Conservation (phyloP, 1,140 invertebrate genomes). For the Platyscapa corneri region DNA sequence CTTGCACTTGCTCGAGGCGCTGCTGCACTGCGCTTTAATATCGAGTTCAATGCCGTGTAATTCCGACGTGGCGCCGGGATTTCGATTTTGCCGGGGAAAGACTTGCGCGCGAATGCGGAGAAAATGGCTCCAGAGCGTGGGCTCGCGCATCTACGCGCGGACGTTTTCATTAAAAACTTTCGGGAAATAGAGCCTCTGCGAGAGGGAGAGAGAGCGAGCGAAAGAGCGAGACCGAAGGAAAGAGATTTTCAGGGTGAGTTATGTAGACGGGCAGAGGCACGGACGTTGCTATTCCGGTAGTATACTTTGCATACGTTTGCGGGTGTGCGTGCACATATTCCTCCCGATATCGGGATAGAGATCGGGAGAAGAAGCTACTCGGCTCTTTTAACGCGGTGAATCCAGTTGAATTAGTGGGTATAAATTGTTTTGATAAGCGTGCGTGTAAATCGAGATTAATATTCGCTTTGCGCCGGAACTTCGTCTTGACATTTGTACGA, state of each 20-base stretch:
- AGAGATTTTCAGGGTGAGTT: too few relatives aligned
- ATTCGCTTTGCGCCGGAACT: neutral
- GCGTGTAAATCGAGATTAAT: slow-evolving; percentile 29
- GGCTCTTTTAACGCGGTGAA: neutral
- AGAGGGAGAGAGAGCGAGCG: too few relatives aligned
- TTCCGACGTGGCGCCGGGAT: too few relatives aligned
- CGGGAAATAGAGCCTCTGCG: neutral
- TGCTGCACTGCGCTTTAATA: neutral
- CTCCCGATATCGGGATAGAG: neutral
- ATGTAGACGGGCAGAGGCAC: too few relatives aligned
- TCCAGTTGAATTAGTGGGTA: slow-evolving; percentile 9
- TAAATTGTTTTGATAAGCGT: slow-evolving; percentile 36
- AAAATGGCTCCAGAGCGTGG: too few relatives aligned
- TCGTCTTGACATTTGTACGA: neutral
- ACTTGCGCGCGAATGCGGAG: too few relatives aligned
- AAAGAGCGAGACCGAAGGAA: too few relatives aligned
- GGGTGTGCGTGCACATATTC: neutral
- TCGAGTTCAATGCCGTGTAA: too few relatives aligned
- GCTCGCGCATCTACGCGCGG: neutral
- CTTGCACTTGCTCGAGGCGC: neutral
- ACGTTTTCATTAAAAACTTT: slow-evolving; percentile 15
- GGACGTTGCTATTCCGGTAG: neutral
- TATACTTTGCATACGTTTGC: neutral
- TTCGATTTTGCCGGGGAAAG: too few relatives aligned
- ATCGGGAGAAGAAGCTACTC: neutral